phyloP scores from a whole-genome alignment of 2,888 invertebrate species.

The Scaptomyza reducta region DNA sequence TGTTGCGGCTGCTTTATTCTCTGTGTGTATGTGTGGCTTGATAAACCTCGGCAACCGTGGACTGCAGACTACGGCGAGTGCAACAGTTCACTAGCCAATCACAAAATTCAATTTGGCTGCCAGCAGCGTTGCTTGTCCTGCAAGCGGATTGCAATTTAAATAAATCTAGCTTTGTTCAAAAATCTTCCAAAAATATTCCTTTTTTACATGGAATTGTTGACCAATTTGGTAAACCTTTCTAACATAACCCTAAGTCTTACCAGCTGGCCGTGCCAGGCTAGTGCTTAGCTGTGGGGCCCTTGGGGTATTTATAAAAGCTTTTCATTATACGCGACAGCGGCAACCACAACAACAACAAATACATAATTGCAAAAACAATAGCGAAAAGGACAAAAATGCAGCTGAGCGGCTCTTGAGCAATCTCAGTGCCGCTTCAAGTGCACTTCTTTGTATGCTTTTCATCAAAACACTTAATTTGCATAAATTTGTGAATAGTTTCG shows the following conservation, averaged over 20 bases:
- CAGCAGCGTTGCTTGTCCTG: constrained; percentile 1
- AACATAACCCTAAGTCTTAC: constrained; percentile 16
- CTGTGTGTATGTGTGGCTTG: constrained; percentile 5
- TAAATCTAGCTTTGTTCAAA: constrained; percentile 44
- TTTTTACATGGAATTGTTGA: constrained; percentile 36
- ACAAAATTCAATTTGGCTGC: constrained; percentile 65
- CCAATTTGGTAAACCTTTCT: constrained; percentile 31
- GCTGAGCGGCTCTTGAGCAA: constrained; percentile 34
- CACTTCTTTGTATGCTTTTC: constrained; percentile 69
- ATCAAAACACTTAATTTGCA: constrained; percentile 78
- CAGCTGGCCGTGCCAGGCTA: constrained; percentile 13
- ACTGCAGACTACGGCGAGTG: constrained; percentile 3
- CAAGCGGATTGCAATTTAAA: constrained; percentile 70
- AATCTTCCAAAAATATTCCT: neutral
- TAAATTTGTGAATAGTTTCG: constrained; percentile 69
- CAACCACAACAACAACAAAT: constrained; percentile 31
- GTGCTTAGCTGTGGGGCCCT: constrained; percentile 7
- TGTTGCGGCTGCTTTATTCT: constrained; percentile 4
- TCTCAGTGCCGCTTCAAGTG: constrained; percentile 58
- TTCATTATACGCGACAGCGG: constrained; percentile 31
- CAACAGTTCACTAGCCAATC: constrained; percentile 35
- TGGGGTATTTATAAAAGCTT: constrained; percentile 16
- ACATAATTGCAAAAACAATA: constrained; percentile 31
- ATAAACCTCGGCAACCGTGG: constrained; percentile 12
- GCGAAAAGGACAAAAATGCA: constrained; percentile 42